Percentiles rank a stretch among this genome's conserved stretches.
Evolutionary conservation across 92 coral and sea anemone genomes (phyloP).

Genomic region (Phenganax marumi): DNA sequence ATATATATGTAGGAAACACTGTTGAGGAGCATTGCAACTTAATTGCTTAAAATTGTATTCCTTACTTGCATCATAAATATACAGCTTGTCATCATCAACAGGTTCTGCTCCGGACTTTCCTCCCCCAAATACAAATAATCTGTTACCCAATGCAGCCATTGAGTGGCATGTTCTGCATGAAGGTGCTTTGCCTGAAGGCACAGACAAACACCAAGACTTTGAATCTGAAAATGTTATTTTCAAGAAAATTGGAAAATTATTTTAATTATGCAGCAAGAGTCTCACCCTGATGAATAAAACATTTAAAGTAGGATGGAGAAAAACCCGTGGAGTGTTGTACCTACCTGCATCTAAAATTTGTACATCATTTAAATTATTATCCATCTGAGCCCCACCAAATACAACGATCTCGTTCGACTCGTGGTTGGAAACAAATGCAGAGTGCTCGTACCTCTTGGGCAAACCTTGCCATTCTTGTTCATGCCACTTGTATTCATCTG

Average conservation of each 20-base stretch:
- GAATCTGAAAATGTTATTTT: constrained; percentile 3
- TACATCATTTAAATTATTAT: constrained; percentile 79
- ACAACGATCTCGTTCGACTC: constrained; percentile 61
- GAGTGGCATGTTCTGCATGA: constrained; percentile 84
- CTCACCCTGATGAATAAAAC: too few species aligned
- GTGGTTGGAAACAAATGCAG: constrained; percentile 72
- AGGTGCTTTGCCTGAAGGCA: constrained; percentile 69
- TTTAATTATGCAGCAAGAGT: background rate
- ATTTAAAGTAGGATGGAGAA: too few species aligned
- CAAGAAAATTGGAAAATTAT: background rate
- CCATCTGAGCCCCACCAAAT: constrained; percentile 91
- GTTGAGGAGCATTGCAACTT: too few species aligned
- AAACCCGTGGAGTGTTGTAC: background rate
- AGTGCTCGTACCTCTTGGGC: constrained; percentile 84
- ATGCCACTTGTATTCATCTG: constrained; percentile 72
- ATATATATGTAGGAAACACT: too few species aligned
- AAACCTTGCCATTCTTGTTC: constrained; percentile 76
- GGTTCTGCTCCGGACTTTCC: constrained; percentile 91
- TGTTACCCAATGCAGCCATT: constrained; percentile 74
- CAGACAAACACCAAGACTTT: constrained; percentile 30
- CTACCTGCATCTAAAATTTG: constrained; percentile 79
- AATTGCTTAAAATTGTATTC: background rate
- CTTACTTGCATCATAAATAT: constrained; percentile 83
- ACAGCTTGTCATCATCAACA: constrained; percentile 69
- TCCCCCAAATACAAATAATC: constrained; percentile 83